Conservation (phyloP, 2,797 vertebrate genomes). For the Schizopygopsis malacanthus region DNA sequence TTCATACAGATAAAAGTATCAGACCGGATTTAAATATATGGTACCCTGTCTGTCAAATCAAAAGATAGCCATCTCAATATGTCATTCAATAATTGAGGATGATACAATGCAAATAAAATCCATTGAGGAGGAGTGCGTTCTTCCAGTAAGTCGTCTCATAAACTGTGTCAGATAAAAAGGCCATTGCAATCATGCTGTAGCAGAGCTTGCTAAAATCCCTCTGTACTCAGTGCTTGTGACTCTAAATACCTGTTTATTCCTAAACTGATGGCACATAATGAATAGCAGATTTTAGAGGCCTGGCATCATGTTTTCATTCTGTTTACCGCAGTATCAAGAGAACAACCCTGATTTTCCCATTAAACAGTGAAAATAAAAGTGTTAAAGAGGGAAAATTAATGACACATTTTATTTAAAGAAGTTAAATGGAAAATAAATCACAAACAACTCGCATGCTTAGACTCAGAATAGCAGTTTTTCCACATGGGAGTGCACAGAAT, state of each 20-base stretch:
- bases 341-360: neutral
- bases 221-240: slow-evolving; percentile 21
- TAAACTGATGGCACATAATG: slow-evolving; percentile 22
- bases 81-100: slow-evolving; percentile 42
- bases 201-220: slow-evolving; percentile 35
- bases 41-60: slow-evolving; percentile 21
- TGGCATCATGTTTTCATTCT: slow-evolving; percentile 33
- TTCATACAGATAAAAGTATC: slow-evolving; percentile 38
- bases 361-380: slow-evolving; percentile 1
- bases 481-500: neutral
- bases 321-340: neutral
- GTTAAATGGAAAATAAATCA: slow-evolving; percentile 11
- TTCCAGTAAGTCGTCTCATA: slow-evolving; percentile 35
- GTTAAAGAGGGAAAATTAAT: neutral
- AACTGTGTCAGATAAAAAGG: slow-evolving; percentile 15
- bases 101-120: slow-evolving; percentile 22
- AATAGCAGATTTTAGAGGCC: neutral
- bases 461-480: neutral
- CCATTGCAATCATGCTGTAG: neutral
- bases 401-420: slow-evolving; percentile 18
- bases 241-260: slow-evolving; percentile 22
- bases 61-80: slow-evolving; percentile 46
- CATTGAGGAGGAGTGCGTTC: slow-evolving; percentile 22
- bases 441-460: neutral
- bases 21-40: slow-evolving; percentile 16